These are phyloP conservation scores for Andrena hattorfiana DNA, from an alignment of 2,888 invertebrate genomes.

Conservation along the genomic window DNA sequence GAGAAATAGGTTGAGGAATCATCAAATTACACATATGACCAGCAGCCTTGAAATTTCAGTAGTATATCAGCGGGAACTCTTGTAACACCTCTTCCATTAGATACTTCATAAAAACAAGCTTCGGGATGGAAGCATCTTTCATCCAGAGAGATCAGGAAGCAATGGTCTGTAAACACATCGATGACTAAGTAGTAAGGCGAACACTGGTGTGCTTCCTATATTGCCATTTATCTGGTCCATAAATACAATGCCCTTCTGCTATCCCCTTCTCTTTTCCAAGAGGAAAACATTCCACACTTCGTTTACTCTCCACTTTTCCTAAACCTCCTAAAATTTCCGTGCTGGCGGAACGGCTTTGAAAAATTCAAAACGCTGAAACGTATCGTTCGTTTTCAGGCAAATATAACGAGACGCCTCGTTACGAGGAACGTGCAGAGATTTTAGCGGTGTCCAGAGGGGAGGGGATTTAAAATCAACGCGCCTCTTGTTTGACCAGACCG, in stretches of 20 bases:
- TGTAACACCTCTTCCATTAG: neutral
- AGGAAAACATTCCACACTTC: neutral
- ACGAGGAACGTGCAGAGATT: constrained; percentile 1
- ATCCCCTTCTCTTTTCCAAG: neutral
- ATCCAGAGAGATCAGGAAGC: neutral
- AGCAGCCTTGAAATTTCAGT: constrained; percentile 6
- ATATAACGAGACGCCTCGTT: constrained; percentile 16
- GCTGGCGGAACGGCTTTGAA: neutral
- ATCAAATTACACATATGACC: constrained; percentile 23
- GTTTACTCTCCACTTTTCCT: neutral
- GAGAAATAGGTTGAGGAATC: no score
- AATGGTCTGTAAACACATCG: constrained; percentile 8
- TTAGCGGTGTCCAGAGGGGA: neutral
- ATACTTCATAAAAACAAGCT: neutral
- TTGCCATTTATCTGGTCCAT: neutral
- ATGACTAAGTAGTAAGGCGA: neutral
- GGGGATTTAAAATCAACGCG: constrained; percentile 1
- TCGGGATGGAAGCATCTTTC: constrained; percentile 18
- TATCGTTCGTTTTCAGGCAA: constrained; percentile 1
- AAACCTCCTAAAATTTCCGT: neutral
- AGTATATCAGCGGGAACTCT: neutral
- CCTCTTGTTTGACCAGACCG: constrained; percentile 14
- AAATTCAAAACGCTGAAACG: constrained; percentile 4
- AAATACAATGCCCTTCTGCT: constrained; percentile 1
- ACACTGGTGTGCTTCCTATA: neutral